Base-by-base conservation (phyloP, 2,113 vertebrate genomes). In the Rafetus swinhoei region DNA sequence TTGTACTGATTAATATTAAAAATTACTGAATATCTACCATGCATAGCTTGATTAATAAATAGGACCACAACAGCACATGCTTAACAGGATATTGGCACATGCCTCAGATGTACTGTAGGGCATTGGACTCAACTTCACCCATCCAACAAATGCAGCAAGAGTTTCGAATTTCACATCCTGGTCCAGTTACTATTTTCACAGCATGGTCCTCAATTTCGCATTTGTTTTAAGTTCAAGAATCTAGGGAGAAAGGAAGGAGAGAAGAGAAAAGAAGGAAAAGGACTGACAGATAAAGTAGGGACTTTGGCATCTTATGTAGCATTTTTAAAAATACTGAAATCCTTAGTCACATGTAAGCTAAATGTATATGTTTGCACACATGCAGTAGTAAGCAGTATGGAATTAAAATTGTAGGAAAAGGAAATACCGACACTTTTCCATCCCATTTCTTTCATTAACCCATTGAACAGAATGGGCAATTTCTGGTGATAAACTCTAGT, bases 131-230 rank as follows among this genome's bases (percentile, higher is more conserved):
- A 87, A 56, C 24, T 77, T 50, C 39, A 45, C 39, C 21, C 8
- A 88, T 54, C 91, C 88, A 89, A 90, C 39, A 24, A 87, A 57
- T 25, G 72, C 52, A 82, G 19, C 72, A 93, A 81, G 16, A 19
- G 45, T 50, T 4, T 1, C 79, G 35, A 92, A n/a, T 32, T 14
- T n/a, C 86, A 90, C 57, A 59, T 52, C 92, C 92, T 84, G 84
- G 72, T 50, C 50, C 85, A 91, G 89, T n/a, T 87, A 84, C 35
- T 91, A 89, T 72, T 90, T 94, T 95, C 91, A 92, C 16, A 88
- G 89, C 72, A 85, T 13, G 32, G 27, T 25, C 12, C 87, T 93
- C 54, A 55, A 94, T 45, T 94, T 95, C 96, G 93, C 91, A 90
- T 39, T 72, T 62, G 27, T 72, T 72, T 21, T 6, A 65, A n/a